Evolutionary conservation across 2,888 invertebrate species (phyloP).

Genomic region (Lutraria lutraria): DNA sequence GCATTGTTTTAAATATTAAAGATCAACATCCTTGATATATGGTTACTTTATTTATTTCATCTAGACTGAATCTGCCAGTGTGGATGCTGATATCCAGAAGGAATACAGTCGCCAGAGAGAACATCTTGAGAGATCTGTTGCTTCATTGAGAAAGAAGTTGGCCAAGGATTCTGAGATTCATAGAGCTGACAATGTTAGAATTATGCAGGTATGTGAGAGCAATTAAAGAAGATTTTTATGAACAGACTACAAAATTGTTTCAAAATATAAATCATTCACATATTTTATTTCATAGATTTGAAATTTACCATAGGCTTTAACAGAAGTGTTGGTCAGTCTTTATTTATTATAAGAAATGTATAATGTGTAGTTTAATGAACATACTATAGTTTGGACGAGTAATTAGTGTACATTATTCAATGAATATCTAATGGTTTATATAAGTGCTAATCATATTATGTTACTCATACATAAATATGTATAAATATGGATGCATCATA

Average conservation of each 20-base stretch:
- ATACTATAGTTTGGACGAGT: too few species aligned
- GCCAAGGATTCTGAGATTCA: slow-evolving; percentile 87
- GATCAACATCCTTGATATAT: not conserved
- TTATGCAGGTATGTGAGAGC: slow-evolving; percentile 89
- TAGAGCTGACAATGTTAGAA: slow-evolving; percentile 89
- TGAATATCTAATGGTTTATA: too few species aligned
- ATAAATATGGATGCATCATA: not conserved
- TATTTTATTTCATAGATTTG: not conserved
- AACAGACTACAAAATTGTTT: too few species aligned
- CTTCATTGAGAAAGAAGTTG: slow-evolving; percentile 88
- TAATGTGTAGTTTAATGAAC: too few species aligned
- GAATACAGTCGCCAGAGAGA: slow-evolving; percentile 91
- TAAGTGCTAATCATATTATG: too few species aligned
- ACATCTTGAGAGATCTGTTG: slow-evolving; percentile 91
- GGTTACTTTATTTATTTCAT: not conserved
- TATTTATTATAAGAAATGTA: too few species aligned
- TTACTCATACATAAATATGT: not conserved
- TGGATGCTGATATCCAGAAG: slow-evolving; percentile 87
- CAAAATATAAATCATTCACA: not conserved
- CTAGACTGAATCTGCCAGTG: slow-evolving; percentile 86
- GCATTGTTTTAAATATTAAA: not conserved
- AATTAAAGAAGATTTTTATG: too few species aligned
- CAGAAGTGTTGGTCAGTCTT: too few species aligned
- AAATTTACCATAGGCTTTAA: not conserved
- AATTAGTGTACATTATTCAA: too few species aligned